Base-by-base conservation (phyloP, 2,797 vertebrate species). In the Caiman crocodilus region DNA sequence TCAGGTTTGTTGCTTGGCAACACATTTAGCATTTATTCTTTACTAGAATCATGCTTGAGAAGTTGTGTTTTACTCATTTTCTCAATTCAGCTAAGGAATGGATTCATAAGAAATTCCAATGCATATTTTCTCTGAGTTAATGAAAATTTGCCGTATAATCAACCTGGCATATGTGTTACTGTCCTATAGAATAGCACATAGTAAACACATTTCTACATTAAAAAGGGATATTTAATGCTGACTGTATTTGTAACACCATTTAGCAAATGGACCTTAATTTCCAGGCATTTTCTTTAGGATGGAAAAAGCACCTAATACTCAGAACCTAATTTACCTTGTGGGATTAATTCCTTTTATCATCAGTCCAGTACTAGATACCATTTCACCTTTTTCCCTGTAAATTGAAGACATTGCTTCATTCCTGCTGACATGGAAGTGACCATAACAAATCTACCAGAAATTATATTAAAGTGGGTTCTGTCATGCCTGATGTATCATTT, bases 1-100 rank as follows among this genome's bases (percentile, higher is more conserved):
- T 77, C 93, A 80, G 15, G 42, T 63, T 64, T 87, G 88, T 90
- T 95, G 42, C 87, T 92, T 94, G 55, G 84, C 74, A 95, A 93
- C 58, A 90, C 35, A 88, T 78, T 83, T 63, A 67, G 1, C 11
- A 79, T 9, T n/a, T 13, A n/a, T n/a, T 56, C 76, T 10, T 90
- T n/a, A 7, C 20, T 76, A 67, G 60, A 64, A 76, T 67, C 81
- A n/a, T 92, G 61, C 60, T 69, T 74, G 61, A 87, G 4, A 82
- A 35, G 78, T 60, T 75, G 28, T 88, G 30, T 82, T 89, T 84
- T 74, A 84, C 76, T 82, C 94, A 91, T 76, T 67, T 58, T 6
- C 17, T 28, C 60, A 58, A 57, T n/a, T 21, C 6, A 28, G 17
- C 32, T 74, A 55, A 5, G 4, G 3, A 74, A 60, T 4, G 11